Percentiles rank a stretch among this genome's conserved stretches.
phyloP scores from a whole-genome alignment of 1,140 invertebrate genomes.

The Berghia stephanieae region DNA sequence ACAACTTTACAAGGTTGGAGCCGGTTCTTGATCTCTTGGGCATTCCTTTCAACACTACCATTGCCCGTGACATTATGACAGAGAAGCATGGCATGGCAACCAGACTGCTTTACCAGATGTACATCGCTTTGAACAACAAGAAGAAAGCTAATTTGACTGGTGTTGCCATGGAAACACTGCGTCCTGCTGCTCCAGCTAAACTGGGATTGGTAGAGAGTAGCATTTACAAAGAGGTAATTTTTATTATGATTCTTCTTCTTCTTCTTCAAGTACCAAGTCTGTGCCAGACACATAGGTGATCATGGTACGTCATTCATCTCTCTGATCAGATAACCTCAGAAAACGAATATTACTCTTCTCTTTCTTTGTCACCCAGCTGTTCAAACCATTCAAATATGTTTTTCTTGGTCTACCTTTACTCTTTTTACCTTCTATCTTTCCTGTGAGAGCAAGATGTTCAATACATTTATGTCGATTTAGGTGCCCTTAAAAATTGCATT shows the following conservation, averaged over 20 bases:
- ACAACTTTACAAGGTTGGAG: conserved; percentile 66
- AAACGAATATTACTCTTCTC: too few species aligned
- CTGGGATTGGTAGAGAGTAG: conserved; percentile 59
- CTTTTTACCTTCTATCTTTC: too few species aligned
- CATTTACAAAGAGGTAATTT: conserved; percentile 64
- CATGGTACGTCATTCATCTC: too few species aligned
- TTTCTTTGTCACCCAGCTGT: too few species aligned
- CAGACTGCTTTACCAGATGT: conserved; percentile 65
- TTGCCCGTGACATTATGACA: conserved; percentile 65
- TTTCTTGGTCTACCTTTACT: too few species aligned
- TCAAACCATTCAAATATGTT: too few species aligned
- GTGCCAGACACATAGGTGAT: too few species aligned
- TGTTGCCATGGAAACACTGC: conserved; percentile 67
- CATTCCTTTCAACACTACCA: conserved; percentile 66
- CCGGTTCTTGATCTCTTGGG: conserved; percentile 62
- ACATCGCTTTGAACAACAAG: conserved; percentile 67
- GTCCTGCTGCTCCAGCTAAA: conserved; percentile 64
- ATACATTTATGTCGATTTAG: too few species aligned
- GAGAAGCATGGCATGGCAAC: conserved; percentile 64
- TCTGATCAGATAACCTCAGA: too few species aligned
- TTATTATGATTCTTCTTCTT: neutral
- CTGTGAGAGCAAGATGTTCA: too few species aligned
- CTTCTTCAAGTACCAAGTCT: too few species aligned
- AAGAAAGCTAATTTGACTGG: conserved; percentile 66
- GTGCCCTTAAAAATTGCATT: neutral